phyloP scores from a whole-genome alignment of 1,140 invertebrate species.

The Sipha flava region DNA sequence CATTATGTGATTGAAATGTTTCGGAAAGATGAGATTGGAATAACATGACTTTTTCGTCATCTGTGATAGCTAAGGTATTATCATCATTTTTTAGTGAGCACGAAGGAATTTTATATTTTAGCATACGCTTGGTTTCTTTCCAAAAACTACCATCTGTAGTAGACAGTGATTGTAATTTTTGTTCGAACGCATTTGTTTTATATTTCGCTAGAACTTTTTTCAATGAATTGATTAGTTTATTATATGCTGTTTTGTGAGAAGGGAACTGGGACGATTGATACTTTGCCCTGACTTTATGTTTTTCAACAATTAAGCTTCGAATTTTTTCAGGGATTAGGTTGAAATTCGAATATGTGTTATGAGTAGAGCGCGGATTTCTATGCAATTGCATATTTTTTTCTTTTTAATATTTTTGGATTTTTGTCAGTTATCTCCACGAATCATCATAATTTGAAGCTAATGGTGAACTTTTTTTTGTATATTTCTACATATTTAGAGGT shows the following conservation, averaged over 20 bases:
- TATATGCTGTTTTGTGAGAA: not conserved
- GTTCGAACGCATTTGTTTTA: not conserved
- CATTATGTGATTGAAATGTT: not conserved
- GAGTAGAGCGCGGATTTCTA: too few species aligned
- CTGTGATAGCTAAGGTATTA: not conserved
- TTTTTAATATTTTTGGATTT: too few species aligned
- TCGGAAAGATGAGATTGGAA: not conserved
- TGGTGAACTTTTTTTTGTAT: too few species aligned
- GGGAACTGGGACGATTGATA: not conserved
- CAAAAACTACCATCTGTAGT: not conserved
- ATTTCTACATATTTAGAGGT: too few species aligned
- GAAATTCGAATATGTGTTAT: not conserved
- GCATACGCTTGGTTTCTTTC: not conserved
- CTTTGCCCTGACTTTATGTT: not conserved
- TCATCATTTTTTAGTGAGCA: not conserved
- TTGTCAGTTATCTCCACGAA: too few species aligned
- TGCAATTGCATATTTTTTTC: too few species aligned
- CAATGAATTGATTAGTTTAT: not conserved
- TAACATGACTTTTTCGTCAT: not conserved
- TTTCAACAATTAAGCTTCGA: not conserved
- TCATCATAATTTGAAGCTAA: too few species aligned
- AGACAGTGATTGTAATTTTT: not conserved
- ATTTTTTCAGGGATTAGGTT: not conserved
- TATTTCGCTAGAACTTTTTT: not conserved
- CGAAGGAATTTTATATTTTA: not conserved